Percentiles rank a stretch among this genome's conserved stretches.
Evolutionary conservation across 92 coral and sea anemone species (phyloP).

Genomic region (Desmophyllum pertusum): DNA sequence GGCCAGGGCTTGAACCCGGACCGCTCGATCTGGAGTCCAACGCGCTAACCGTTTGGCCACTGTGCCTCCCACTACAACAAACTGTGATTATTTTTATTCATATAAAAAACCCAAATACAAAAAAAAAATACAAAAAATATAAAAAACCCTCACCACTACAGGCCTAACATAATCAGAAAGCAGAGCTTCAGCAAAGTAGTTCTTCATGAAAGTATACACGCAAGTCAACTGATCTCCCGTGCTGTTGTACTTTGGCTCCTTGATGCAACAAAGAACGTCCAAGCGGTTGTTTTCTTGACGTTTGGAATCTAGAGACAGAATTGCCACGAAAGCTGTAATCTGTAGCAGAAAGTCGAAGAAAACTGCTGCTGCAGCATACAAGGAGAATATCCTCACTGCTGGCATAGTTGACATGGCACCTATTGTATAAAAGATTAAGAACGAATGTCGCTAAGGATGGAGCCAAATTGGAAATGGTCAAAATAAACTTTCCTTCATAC

Average conservation of each 20-base stretch:
- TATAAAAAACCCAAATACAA: too few relatives aligned
- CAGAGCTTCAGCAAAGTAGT: constrained; percentile 65
- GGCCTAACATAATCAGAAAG: constrained; percentile 75
- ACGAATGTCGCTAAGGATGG: too few relatives aligned
- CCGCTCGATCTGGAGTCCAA: too few relatives aligned
- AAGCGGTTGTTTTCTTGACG: constrained; percentile 81
- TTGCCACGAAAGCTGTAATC: constrained; percentile 92
- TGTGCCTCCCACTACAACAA: too few relatives aligned
- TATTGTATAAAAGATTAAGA: constrained; percentile 29
- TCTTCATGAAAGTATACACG: constrained; percentile 70
- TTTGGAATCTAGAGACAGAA: constrained; percentile 86
- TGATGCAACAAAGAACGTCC: constrained; percentile 75
- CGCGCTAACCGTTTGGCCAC: too few relatives aligned
- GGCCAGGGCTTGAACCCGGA: too few relatives aligned
- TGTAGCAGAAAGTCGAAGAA: constrained; percentile 91
- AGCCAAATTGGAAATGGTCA: too few relatives aligned
- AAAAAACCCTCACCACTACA: constrained; percentile 54
- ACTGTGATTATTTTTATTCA: too few relatives aligned
- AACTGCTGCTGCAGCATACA: constrained; percentile 94
- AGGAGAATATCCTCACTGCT: constrained; percentile 92
- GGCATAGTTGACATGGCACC: constrained; percentile 99
- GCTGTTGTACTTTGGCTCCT: constrained; percentile 40
- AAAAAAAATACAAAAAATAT: too few relatives aligned
- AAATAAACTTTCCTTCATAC: too few relatives aligned
- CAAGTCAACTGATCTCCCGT: constrained; percentile 53